A percentile compares a stretch with the other conserved stretches of the same genome.
Conservation (phyloP, 2,888 invertebrate genomes). For the Latrodectus hesperus region DNA sequence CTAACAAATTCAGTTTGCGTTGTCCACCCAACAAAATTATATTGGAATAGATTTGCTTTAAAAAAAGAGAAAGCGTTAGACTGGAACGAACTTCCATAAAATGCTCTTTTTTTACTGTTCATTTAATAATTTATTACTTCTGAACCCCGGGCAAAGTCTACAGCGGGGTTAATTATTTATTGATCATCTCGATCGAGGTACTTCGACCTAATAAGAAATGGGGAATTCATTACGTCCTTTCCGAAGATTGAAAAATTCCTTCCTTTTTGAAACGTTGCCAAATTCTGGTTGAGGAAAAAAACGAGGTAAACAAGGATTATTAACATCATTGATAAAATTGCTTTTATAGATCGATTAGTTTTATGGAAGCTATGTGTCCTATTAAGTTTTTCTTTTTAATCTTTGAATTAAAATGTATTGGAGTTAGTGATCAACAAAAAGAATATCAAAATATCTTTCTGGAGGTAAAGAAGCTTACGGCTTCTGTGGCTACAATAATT, state of each 20-base stretch:
- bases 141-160: neutral
- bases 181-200: too few species aligned
- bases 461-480: too few species aligned
- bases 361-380: neutral
- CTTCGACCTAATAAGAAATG: neutral
- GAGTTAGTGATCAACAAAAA: too few species aligned
- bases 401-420: too few species aligned
- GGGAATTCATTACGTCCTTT: slow-evolving; percentile 10
- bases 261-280: neutral
- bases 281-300: slow-evolving; percentile 8
- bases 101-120: too few species aligned
- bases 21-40: too few species aligned
- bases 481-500: too few species aligned
- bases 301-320: neutral
- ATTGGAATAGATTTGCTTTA: too few species aligned
- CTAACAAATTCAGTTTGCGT: too few species aligned
- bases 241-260: neutral
- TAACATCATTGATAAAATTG: slow-evolving; percentile 1
- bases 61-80: too few species aligned
- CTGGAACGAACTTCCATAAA: too few species aligned
- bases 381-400: neutral
- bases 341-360: neutral
- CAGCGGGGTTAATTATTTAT: slow-evolving; percentile 25
- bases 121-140: neutral
- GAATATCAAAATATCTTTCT: too few species aligned